Percentiles rank a stretch among this genome's conserved stretches.
Evolutionary conservation across 30 jellyfish, hydroid and myxozoan species (phyloP).

Genomic region (Pseudorhiza aurosa): DNA sequence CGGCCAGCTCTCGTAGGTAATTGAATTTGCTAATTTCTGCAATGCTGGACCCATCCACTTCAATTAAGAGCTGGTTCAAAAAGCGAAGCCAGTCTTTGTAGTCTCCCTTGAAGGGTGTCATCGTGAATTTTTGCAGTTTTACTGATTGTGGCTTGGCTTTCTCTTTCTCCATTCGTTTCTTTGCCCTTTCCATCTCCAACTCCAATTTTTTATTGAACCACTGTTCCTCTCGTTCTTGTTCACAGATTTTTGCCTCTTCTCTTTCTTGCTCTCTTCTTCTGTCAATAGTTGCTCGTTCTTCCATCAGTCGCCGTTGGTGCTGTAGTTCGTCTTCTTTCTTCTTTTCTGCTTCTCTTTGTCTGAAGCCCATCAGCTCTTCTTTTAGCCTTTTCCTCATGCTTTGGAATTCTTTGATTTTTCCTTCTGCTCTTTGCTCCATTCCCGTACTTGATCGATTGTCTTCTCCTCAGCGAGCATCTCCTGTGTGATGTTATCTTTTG

Average conservation of each 20-base stretch:
- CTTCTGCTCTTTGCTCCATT: conserved; percentile 52
- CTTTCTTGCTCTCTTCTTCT: conserved; percentile 36
- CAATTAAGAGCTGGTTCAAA: conserved; percentile 69
- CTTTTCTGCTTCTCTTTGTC: conserved; percentile 33
- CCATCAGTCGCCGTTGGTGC: conserved; percentile 60
- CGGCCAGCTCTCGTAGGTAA: conserved; percentile 66
- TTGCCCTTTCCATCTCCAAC: conserved; percentile 35
- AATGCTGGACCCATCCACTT: conserved; percentile 45
- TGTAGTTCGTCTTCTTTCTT: conserved; percentile 40
- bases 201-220: conserved; percentile 18
- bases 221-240: conserved; percentile 32
- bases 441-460: conserved; percentile 46
- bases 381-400: conserved; percentile 40
- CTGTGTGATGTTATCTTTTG: conserved; percentile 18
- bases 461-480: conserved; percentile 32
- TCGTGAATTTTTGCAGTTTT: conserved; percentile 60
- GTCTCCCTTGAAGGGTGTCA: conserved; percentile 71
- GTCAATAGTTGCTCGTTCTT: conserved; percentile 31
- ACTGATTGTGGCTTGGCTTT: conserved; percentile 19
- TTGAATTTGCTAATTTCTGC: conserved; percentile 76
- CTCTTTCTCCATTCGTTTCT: conserved; percentile 1
- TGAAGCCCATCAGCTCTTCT: conserved; percentile 24
- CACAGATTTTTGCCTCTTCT: conserved; percentile 41
- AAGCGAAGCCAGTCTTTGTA: conserved; percentile 76
- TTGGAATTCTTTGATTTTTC: conserved; percentile 33